Evolutionary conservation across 2,797 vertebrate species (phyloP).

Genomic region (Halcyon leucocephala): DNA sequence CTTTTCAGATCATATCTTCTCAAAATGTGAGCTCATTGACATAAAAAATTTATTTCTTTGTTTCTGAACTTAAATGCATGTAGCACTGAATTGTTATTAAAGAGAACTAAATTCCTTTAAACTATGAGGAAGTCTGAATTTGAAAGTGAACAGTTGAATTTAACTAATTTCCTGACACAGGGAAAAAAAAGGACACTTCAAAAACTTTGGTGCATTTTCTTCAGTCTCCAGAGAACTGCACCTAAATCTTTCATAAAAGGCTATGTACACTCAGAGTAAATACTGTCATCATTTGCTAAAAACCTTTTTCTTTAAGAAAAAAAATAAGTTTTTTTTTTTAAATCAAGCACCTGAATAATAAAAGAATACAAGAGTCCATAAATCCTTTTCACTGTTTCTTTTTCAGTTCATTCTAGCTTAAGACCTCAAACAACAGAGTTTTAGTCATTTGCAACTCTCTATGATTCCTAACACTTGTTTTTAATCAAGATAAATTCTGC

Average conservation of each 20-base stretch:
- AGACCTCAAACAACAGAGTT: slow-evolving; percentile 34
- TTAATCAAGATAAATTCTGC: slow-evolving; percentile 72
- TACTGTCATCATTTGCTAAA: slow-evolving; percentile 55
- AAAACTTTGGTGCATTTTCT: slow-evolving; percentile 47
- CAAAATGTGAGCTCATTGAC: not conserved
- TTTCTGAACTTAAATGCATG: not conserved
- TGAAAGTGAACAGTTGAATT: not conserved
- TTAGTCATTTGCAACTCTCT: slow-evolving; percentile 37
- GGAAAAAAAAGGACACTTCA: slow-evolving; percentile 34
- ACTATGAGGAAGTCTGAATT: not conserved
- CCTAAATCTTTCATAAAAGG: slow-evolving; percentile 51
- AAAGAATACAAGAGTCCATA: slow-evolving; percentile 44
- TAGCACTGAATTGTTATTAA: not conserved
- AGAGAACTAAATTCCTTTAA: not conserved
- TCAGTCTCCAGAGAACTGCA: slow-evolving; percentile 46
- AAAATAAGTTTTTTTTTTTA: not conserved
- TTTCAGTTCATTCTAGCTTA: slow-evolving; percentile 38
- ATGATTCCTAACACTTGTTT: slow-evolving; percentile 74
- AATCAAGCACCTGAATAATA: slow-evolving; percentile 40
- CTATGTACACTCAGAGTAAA: slow-evolving; percentile 49
- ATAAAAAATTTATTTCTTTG: not conserved
- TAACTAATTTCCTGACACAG: slow-evolving; percentile 7
- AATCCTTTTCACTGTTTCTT: slow-evolving; percentile 26
- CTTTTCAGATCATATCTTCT: not conserved
- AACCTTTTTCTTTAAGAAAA: slow-evolving; percentile 24